phyloP scores from a whole-genome alignment of 2,888 invertebrate species.

The Limnephilus rhombicus region DNA sequence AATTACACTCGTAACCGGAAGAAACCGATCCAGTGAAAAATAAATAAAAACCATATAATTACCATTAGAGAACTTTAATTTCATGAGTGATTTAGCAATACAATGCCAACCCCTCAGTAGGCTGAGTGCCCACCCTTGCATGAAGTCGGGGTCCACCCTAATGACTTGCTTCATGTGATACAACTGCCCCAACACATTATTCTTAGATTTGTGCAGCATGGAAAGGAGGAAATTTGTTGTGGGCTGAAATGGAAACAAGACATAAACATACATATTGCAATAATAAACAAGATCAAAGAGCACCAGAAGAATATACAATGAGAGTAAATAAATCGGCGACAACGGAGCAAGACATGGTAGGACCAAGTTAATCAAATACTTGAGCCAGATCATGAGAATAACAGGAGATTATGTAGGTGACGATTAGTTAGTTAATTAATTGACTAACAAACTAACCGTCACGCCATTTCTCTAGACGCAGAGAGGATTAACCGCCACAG shows the following conservation, averaged over 20 bases:
- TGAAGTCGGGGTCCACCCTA: slow-evolving; percentile 76
- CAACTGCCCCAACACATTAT: slow-evolving; percentile 79
- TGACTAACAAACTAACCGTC: too few species aligned
- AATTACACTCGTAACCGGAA: too few species aligned
- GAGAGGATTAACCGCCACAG: too few species aligned
- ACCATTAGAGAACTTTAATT: slow-evolving; percentile 30
- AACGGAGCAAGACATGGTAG: too few species aligned
- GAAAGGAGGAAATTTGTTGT: slow-evolving; percentile 84
- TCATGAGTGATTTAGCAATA: slow-evolving; percentile 68
- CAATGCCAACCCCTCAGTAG: slow-evolving; percentile 79
- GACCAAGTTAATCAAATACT: too few species aligned
- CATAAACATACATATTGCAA: not conserved
- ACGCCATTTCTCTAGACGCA: too few species aligned
- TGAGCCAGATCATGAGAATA: too few species aligned
- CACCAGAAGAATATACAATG: not conserved
- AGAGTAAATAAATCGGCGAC: too few species aligned
- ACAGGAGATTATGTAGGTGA: too few species aligned
- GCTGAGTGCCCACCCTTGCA: slow-evolving; percentile 75
- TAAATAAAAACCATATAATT: not conserved
- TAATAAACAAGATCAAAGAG: not conserved
- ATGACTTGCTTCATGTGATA: slow-evolving; percentile 81
- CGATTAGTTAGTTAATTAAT: too few species aligned
- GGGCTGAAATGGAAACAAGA: slow-evolving; percentile 75
- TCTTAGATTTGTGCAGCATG: slow-evolving; percentile 81
- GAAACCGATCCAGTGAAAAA: too few species aligned